These are phyloP conservation scores for Eriosoma lanigerum DNA, from an alignment of 1,140 invertebrate genomes.

Conservation along the genomic window DNA sequence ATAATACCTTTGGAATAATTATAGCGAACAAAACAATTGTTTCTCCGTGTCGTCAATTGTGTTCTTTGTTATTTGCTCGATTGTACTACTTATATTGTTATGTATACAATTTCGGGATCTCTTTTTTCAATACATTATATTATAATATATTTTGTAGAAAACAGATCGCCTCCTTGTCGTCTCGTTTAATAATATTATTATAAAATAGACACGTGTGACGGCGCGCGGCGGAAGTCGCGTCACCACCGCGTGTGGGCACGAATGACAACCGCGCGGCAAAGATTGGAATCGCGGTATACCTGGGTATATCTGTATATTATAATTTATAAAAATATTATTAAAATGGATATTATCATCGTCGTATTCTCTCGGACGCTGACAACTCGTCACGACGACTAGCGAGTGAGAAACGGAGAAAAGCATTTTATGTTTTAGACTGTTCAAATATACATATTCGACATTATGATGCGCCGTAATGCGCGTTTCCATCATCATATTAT, in stretches of 20 bases:
- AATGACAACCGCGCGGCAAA: background rate
- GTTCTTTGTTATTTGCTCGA: no score
- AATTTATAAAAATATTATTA: background rate
- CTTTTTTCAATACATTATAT: no score
- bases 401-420: background rate
- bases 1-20: no score
- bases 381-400: background rate
- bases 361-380: background rate
- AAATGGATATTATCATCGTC: background rate
- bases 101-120: no score
- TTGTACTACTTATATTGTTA: no score
- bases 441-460: constrained; percentile 11
- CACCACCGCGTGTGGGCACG: background rate
- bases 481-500: constrained; percentile 36
- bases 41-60: no score
- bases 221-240: background rate
- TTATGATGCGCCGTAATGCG: constrained; percentile 2
- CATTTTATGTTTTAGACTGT: constrained; percentile 13
- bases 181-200: background rate
- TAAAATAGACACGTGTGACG: background rate
- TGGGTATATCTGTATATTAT: no score
- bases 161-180: background rate
- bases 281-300: background rate
- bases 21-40: no score
- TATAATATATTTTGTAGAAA: no score